These are phyloP conservation scores for Buteo buteo DNA, from an alignment of 2,113 vertebrate genomes.

Conservation along the genomic window DNA sequence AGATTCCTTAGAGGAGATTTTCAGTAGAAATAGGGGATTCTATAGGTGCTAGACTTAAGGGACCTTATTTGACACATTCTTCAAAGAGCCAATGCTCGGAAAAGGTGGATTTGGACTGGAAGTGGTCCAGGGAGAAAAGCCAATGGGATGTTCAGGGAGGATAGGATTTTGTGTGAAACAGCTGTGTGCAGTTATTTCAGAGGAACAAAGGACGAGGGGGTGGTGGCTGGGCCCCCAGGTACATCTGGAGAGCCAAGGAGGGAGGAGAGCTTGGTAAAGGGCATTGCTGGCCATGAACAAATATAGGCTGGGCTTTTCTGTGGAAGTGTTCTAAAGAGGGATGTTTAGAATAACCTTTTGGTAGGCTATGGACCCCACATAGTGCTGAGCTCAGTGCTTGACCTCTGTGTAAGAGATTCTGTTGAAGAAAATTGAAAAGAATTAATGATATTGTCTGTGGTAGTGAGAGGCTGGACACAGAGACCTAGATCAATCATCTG, in stretches of 20 bases:
- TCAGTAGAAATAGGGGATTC: background rate
- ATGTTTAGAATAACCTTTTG: background rate
- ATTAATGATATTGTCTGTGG: background rate
- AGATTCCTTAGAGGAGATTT: background rate
- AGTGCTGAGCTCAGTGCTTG: background rate
- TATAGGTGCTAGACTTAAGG: background rate
- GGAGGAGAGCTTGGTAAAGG: background rate
- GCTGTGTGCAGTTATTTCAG: background rate
- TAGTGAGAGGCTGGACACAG: background rate
- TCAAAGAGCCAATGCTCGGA: background rate
- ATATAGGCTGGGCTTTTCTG: background rate
- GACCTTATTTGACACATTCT: background rate
- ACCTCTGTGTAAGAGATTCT: background rate
- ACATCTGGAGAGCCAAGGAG: background rate
- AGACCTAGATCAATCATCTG: background rate
- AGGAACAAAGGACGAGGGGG: background rate
- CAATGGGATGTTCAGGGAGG: background rate
- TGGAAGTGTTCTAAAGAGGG: background rate
- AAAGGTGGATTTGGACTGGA: background rate
- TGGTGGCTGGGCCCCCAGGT: background rate
- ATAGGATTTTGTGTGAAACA: background rate
- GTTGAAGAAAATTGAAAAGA: background rate
- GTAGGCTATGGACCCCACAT: background rate
- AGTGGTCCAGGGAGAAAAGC: background rate
- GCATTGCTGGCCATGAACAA: background rate